phyloP scores from a whole-genome alignment of 2,888 invertebrate genomes.

The Tachina fera region DNA sequence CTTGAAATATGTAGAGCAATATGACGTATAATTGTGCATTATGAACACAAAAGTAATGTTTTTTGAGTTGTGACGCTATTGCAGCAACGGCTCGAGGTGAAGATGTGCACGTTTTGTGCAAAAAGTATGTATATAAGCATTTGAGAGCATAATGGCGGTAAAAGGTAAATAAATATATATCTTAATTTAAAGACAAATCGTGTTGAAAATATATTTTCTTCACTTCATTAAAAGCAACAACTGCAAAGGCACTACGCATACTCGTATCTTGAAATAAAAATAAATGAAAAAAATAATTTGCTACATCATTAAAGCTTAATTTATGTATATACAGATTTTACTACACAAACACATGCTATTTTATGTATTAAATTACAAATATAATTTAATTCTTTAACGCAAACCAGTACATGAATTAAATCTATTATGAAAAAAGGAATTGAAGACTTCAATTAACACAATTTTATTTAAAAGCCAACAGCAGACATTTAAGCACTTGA shows the following conservation, averaged over 20 bases:
- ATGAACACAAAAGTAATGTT: too few relatives aligned
- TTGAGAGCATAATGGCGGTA: neutral
- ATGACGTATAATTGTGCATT: too few relatives aligned
- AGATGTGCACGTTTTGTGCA: neutral
- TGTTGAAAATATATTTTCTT: constrained; percentile 49
- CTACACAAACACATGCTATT: neutral
- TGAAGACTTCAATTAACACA: neutral
- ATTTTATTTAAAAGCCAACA: constrained; percentile 2
- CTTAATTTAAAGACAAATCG: constrained; percentile 33
- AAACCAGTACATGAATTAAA: neutral
- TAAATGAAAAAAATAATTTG: constrained; percentile 36
- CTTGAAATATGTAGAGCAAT: too few relatives aligned
- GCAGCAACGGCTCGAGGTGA: too few relatives aligned
- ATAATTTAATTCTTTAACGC: constrained; percentile 12
- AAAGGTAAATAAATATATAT: constrained; percentile 35
- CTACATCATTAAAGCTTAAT: constrained; percentile 55
- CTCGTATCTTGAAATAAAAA: neutral
- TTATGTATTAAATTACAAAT: neutral
- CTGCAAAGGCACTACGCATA: too few relatives aligned
- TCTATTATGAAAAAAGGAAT: neutral
- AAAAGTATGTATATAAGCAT: too few relatives aligned
- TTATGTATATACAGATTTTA: neutral
- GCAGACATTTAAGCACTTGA: constrained; percentile 13
- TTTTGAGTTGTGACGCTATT: too few relatives aligned
- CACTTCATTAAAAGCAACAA: constrained; percentile 46